Evolutionary conservation across 1,140 invertebrate species (phyloP).

Genomic region (Drosophila sturtevanti): DNA sequence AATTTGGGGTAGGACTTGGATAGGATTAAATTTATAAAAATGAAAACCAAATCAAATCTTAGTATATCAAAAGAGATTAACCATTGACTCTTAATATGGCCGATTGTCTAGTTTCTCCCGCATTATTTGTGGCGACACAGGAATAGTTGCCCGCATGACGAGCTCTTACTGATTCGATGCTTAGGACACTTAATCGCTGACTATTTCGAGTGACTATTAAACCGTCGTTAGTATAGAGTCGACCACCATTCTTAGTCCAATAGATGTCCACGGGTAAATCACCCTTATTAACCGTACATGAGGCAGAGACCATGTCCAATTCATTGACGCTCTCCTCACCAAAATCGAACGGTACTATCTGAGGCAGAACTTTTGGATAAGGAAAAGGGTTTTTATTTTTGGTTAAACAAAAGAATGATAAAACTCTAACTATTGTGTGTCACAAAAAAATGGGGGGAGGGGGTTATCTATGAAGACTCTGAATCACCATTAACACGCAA

Average conservation of each 20-base stretch:
- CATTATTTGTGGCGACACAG: slow-evolving; percentile 89
- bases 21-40: not conserved
- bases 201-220: slow-evolving; percentile 85
- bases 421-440: slow-evolving; percentile 11
- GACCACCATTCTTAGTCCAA: slow-evolving; percentile 85
- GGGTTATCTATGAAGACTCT: slow-evolving; percentile 8
- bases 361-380: slow-evolving; percentile 37
- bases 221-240: slow-evolving; percentile 79
- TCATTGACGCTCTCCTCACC: slow-evolving; percentile 88
- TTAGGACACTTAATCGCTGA: slow-evolving; percentile 87
- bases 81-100: slow-evolving; percentile 83
- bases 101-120: slow-evolving; percentile 88
- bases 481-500: slow-evolving; percentile 87
- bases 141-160: slow-evolving; percentile 88
- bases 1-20: slow-evolving; percentile 87
- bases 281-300: slow-evolving; percentile 93
- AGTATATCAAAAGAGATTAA: not conserved
- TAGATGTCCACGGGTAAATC: slow-evolving; percentile 91
- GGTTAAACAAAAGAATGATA: slow-evolving; percentile 29
- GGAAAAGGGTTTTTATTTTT: slow-evolving; percentile 10
- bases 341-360: slow-evolving; percentile 85
- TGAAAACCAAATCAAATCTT: not conserved
- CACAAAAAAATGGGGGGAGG: too few relatives aligned
- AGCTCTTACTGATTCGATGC: slow-evolving; percentile 86
- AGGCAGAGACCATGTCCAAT: slow-evolving; percentile 87